Evolutionary conservation across 2,113 vertebrate genomes (phyloP).

Genomic region (Mesitornis unicolor): DNA sequence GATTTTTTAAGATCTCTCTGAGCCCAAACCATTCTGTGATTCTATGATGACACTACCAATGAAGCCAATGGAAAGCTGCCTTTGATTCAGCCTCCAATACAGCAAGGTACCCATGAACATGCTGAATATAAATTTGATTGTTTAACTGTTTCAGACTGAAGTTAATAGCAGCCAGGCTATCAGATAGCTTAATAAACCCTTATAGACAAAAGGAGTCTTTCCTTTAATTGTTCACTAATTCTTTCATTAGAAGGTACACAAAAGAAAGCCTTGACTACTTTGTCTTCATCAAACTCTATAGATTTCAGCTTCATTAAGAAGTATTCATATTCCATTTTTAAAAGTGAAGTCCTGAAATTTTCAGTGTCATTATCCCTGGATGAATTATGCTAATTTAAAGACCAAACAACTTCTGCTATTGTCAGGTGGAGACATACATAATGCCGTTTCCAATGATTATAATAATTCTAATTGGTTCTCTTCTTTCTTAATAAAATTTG

Average conservation of each 20-base stretch:
- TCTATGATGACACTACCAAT: neutral
- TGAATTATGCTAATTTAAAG: neutral
- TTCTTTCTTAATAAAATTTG: neutral
- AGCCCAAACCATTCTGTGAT: too few species aligned
- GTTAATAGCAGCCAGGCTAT: neutral
- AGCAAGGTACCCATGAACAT: neutral
- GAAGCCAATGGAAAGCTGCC: neutral
- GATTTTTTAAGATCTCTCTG: too few species aligned
- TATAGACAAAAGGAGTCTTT: neutral
- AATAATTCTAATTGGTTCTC: neutral
- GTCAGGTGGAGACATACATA: neutral
- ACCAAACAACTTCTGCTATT: neutral
- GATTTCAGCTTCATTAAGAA: neutral
- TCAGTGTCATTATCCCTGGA: neutral
- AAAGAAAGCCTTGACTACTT: neutral
- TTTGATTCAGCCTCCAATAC: neutral
- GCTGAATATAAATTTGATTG: neutral
- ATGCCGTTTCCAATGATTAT: neutral
- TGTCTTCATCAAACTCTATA: neutral
- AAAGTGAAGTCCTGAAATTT: neutral
- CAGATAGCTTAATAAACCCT: neutral
- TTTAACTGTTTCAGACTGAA: neutral
- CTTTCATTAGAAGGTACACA: neutral
- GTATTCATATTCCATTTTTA: neutral
- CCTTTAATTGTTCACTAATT: neutral